Percentiles rank a stretch among this genome's conserved stretches.
phyloP scores from a whole-genome alignment of 92 coral and sea anemone species.

The Phenganax marumi region DNA sequence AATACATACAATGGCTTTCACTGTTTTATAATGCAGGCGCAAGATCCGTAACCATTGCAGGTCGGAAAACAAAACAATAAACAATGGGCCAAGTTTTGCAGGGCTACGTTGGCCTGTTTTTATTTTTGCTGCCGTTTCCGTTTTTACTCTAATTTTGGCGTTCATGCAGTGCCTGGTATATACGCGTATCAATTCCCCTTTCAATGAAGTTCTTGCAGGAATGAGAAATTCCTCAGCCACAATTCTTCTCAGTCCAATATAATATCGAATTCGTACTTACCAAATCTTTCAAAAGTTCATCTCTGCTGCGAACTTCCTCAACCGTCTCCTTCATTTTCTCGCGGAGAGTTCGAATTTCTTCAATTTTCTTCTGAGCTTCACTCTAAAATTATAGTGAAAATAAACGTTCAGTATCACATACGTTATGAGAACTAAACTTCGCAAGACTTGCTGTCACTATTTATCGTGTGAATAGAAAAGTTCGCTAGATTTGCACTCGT shows the following conservation, averaged over 20 bases:
- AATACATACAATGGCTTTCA: too few relatives aligned
- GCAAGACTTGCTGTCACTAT: not conserved
- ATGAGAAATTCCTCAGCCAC: not conserved
- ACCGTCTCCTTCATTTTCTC: slow-evolving; percentile 95
- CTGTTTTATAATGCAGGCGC: too few relatives aligned
- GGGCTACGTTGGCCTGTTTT: too few relatives aligned
- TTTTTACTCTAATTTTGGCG: too few relatives aligned
- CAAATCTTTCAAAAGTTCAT: slow-evolving; percentile 86
- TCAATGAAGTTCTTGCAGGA: too few relatives aligned
- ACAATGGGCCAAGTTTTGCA: too few relatives aligned
- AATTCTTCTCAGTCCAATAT: not conserved
- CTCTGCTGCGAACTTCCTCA: slow-evolving; percentile 87
- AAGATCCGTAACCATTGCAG: too few relatives aligned
- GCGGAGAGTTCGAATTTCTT: slow-evolving; percentile 81
- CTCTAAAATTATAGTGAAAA: slow-evolving; percentile 53
- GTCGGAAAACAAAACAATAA: too few relatives aligned
- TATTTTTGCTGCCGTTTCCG: too few relatives aligned
- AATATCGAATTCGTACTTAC: slow-evolving; percentile 41
- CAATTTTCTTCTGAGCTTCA: slow-evolving; percentile 89
- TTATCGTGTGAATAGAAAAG: not conserved
- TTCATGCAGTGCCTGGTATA: too few relatives aligned
- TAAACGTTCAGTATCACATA: not conserved
- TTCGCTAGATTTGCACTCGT: not conserved
- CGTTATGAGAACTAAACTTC: not conserved
- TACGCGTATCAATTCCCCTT: too few relatives aligned